phyloP scores from a whole-genome alignment of 1,140 invertebrate genomes.

The Rhopalosiphum maidis region DNA sequence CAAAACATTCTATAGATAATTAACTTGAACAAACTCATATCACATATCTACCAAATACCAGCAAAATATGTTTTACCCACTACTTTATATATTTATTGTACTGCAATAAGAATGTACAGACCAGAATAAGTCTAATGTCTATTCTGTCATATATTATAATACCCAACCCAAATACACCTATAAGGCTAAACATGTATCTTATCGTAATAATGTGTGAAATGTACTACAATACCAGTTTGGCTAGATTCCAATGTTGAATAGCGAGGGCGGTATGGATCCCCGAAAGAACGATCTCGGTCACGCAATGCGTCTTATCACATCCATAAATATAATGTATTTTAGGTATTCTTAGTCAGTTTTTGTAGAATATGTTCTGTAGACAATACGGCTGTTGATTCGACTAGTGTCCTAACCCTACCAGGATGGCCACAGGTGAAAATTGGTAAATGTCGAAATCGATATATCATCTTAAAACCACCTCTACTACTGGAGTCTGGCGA shows the following conservation, averaged over 20 bases:
- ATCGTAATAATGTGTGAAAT: neutral
- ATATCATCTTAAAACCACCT: too few species aligned
- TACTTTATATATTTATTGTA: neutral
- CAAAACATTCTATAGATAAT: neutral
- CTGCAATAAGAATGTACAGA: neutral
- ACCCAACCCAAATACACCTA: neutral
- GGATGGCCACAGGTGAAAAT: too few species aligned
- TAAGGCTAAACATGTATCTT: neutral
- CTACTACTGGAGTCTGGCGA: too few species aligned
- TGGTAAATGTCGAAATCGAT: too few species aligned
- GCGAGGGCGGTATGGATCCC: neutral
- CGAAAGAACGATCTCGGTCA: neutral
- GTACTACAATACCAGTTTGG: neutral
- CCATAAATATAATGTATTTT: neutral
- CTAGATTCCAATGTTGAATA: neutral
- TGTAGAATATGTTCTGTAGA: neutral
- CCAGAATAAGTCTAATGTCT: neutral
- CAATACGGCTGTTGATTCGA: neutral
- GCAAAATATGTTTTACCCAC: neutral
- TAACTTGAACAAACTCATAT: neutral
- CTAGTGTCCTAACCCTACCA: too few species aligned
- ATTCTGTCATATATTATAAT: neutral
- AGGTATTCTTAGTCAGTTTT: neutral
- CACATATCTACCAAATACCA: neutral
- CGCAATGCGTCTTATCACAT: neutral